phyloP scores from a whole-genome alignment of 2,888 invertebrate genomes.

The Herminia tarsipennalis region DNA sequence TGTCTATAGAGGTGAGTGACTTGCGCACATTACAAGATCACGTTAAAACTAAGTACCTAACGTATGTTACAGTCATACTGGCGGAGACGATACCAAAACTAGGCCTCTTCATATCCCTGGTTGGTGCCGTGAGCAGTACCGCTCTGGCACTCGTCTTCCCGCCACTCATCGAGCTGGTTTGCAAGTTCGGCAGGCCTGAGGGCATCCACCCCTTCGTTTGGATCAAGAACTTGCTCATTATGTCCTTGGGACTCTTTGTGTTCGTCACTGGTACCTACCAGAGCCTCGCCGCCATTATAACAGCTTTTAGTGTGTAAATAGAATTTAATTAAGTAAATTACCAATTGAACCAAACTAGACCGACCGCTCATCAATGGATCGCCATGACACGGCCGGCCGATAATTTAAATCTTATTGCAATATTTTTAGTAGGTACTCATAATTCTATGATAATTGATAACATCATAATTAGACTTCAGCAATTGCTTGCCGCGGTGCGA shows the following conservation, averaged over 20 bases:
- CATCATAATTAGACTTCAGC: too few relatives aligned
- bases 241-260: conserved; percentile 89
- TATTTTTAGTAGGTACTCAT: too few relatives aligned
- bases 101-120: conserved; percentile 94
- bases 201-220: conserved; percentile 73
- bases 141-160: conserved; percentile 95
- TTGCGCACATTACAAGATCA: neutral
- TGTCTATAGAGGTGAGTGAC: too few relatives aligned
- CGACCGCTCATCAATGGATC: too few relatives aligned
- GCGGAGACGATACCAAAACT: conserved; percentile 95
- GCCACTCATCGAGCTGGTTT: conserved; percentile 93
- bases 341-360: too few relatives aligned
- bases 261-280: conserved; percentile 91
- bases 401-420: too few relatives aligned
- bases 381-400: too few relatives aligned
- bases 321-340: neutral
- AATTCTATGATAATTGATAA: too few relatives aligned
- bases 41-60: neutral
- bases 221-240: conserved; percentile 87
- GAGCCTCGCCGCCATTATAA: conserved; percentile 87
- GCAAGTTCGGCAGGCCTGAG: conserved; percentile 86
- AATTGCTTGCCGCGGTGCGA: too few relatives aligned
- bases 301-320: conserved; percentile 65
- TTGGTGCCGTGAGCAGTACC: conserved; percentile 96
- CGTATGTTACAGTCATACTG: conserved; percentile 88